These are phyloP conservation scores for Euthynnus affinis DNA, from an alignment of 2,797 vertebrate genomes.

Conservation along the genomic window DNA sequence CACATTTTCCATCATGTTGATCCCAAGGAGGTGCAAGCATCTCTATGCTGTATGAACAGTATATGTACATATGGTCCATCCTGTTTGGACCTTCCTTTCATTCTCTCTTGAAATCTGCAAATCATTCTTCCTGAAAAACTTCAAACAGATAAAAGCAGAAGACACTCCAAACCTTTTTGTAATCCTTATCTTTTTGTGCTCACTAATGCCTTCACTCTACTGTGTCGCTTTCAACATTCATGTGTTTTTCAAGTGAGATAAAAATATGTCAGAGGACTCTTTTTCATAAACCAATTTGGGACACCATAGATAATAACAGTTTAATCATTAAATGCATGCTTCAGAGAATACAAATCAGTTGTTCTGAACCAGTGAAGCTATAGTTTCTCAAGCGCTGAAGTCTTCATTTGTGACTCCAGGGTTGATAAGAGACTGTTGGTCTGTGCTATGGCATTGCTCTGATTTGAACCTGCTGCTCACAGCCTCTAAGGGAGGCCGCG, in stretches of 20 bases:
- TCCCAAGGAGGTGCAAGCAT: not conserved
- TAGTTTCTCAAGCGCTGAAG: constrained; percentile 41
- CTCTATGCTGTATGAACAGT: not conserved
- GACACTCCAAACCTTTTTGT: not conserved
- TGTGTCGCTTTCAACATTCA: constrained; percentile 33
- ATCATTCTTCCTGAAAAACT: not conserved
- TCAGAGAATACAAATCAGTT: constrained; percentile 61
- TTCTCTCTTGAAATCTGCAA: not conserved
- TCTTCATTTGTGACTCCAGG: constrained; percentile 59
- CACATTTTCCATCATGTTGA: not conserved
- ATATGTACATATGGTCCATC: not conserved
- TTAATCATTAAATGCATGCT: constrained; percentile 66
- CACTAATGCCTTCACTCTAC: constrained; percentile 28
- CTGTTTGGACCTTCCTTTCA: not conserved
- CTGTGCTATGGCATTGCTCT: constrained; percentile 69
- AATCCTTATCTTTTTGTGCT: constrained; percentile 1
- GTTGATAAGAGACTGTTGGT: constrained; percentile 59
- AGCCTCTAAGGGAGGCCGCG: constrained; percentile 69
- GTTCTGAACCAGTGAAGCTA: constrained; percentile 53
- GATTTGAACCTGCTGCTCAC: constrained; percentile 73
- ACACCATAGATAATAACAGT: constrained; percentile 48
- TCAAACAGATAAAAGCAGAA: constrained; percentile 1
- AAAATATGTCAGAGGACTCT: constrained; percentile 45
- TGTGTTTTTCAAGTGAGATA: constrained; percentile 42
- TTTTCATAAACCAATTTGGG: constrained; percentile 52